Evolutionary conservation across 2,797 vertebrate genomes (phyloP).

Genomic region (Numenius phaeopus): DNA sequence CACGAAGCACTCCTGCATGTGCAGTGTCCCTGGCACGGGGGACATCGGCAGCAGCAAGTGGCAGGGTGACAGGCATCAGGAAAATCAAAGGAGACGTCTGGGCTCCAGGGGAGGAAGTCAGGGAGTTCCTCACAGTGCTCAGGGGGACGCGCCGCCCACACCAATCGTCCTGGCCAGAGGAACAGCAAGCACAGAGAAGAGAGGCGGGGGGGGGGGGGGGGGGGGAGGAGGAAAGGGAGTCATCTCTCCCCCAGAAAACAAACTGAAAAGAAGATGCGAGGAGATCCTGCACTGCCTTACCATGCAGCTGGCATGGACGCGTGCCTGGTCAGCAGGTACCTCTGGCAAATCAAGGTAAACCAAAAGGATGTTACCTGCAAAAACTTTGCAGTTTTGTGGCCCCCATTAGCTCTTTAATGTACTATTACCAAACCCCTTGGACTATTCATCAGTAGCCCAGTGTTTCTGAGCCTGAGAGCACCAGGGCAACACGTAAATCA

Average conservation of each 20-base stretch:
- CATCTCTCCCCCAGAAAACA: not conserved
- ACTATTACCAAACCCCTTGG: not conserved
- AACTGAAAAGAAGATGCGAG: not conserved
- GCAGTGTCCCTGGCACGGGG: not conserved
- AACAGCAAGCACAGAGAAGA: not conserved
- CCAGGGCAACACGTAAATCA: too few species aligned
- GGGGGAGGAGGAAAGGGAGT: not conserved
- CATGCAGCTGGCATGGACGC: not conserved
- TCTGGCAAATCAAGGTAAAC: not conserved
- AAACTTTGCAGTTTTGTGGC: not conserved
- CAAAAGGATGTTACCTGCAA: not conserved
- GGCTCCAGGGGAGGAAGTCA: slow-evolving; percentile 21
- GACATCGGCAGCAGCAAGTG: not conserved
- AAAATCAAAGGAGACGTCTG: slow-evolving; percentile 36
- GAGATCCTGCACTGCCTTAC: not conserved
- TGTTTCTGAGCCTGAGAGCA: not conserved
- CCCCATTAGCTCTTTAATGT: not conserved
- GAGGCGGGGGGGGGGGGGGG: too few species aligned
- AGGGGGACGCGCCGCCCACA: not conserved
- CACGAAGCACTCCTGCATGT: not conserved
- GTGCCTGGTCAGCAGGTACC: not conserved
- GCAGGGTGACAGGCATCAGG: slow-evolving; percentile 35
- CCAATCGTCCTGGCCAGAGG: not conserved
- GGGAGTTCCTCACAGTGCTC: slow-evolving; percentile 14
- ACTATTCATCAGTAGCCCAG: not conserved